A percentile compares a stretch with the other conserved stretches of the same genome.
Evolutionary conservation across 2,888 invertebrate genomes (phyloP).

Genomic region (Ecdyonurus torrentis): DNA sequence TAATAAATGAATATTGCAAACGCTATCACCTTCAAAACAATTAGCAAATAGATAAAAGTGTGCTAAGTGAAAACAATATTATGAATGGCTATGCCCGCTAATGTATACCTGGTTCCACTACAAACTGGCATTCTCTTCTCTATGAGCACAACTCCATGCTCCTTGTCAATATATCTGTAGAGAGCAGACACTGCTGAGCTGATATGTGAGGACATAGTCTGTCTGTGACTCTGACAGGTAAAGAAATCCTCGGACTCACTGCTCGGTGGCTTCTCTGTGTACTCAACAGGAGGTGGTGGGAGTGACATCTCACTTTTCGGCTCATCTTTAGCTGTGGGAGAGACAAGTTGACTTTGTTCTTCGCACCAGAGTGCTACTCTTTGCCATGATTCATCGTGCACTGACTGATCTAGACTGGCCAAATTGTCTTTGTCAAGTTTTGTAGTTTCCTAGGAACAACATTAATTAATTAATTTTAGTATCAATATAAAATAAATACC

Average conservation of each 20-base stretch:
- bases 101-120: background rate
- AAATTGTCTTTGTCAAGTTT: too few relatives aligned
- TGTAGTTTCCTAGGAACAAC: too few relatives aligned
- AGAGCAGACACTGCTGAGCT: background rate
- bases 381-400: background rate
- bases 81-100: too few relatives aligned
- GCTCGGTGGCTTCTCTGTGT: background rate
- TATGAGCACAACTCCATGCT: background rate
- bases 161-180: background rate
- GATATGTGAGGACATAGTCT: background rate
- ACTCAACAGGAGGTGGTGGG: background rate
- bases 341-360: background rate
- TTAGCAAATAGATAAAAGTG: too few relatives aligned
- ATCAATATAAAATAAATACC: too few relatives aligned
- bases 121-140: background rate
- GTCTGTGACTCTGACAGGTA: background rate
- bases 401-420: too few relatives aligned
- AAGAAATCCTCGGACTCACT: background rate
- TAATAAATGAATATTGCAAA: too few relatives aligned
- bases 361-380: background rate
- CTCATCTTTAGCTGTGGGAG: background rate
- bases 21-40: too few relatives aligned
- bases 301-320: too few relatives aligned
- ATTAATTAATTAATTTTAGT: too few relatives aligned
- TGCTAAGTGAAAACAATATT: too few relatives aligned